A percentile compares a stretch with the other conserved stretches of the same genome.
These are phyloP conservation scores for Holothuria glaberrima DNA, from an alignment of 35 echinoderm and acorn worm genomes.

Conservation along the genomic window DNA sequence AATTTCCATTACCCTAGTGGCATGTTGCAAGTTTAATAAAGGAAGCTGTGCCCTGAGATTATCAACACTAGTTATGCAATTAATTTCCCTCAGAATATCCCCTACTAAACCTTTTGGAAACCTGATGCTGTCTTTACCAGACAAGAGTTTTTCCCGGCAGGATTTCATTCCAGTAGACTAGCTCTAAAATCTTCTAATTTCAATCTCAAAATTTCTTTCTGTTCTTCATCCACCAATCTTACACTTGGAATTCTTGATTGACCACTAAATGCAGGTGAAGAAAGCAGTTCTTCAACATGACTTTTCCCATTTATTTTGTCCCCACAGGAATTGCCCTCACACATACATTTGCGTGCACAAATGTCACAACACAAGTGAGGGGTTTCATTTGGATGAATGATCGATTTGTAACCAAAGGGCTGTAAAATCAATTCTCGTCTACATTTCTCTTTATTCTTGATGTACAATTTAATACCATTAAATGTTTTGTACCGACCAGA, in stretches of 20 bases:
- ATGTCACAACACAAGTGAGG: conserved; percentile 60
- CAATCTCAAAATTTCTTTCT: background rate
- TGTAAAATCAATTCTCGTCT: conserved; percentile 3
- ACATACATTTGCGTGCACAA: conserved; percentile 27
- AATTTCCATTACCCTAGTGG: too few relatives aligned
- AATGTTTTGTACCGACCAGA: background rate
- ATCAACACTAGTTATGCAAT: background rate
- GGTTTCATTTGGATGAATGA: background rate
- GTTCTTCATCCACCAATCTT: background rate
- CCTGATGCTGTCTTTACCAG: conserved; percentile 32
- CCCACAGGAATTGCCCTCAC: background rate
- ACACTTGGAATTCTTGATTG: background rate
- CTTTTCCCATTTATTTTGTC: background rate
- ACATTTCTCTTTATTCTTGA: conserved; percentile 10
- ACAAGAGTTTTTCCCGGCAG: background rate
- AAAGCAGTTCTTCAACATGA: background rate
- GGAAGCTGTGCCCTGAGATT: background rate
- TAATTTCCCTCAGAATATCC: background rate
- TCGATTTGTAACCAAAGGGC: background rate
- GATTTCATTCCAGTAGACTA: too few relatives aligned
- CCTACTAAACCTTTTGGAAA: background rate
- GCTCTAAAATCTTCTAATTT: too few relatives aligned
- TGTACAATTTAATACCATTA: conserved; percentile 34
- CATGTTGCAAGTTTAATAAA: too few relatives aligned
- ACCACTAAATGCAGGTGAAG: background rate